A percentile compares a stretch with the other conserved stretches of the same genome.
phyloP scores from a whole-genome alignment of 2,113 vertebrate genomes.

The Petrocephalus zakoni region DNA sequence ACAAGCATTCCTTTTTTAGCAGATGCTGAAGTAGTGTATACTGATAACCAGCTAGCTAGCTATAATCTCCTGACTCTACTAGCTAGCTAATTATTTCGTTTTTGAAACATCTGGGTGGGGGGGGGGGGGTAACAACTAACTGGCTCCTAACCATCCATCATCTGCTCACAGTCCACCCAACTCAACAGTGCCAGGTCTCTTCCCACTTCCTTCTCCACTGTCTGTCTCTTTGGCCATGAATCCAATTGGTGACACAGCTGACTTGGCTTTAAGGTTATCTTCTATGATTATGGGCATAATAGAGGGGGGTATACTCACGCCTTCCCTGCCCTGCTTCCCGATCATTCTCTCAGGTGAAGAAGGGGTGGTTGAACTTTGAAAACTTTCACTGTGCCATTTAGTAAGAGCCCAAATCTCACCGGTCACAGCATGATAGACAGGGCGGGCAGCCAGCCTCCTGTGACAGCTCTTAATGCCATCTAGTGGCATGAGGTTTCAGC shows the following conservation, averaged over 20 bases:
- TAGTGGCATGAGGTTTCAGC: slow-evolving; percentile 25
- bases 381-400: neutral
- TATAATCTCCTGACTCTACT: no score
- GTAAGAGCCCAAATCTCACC: neutral
- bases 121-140: no score
- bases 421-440: neutral
- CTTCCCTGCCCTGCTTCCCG: neutral
- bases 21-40: no score
- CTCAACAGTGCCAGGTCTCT: neutral
- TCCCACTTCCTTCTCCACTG: neutral
- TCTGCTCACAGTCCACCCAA: no score
- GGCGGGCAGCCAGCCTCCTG: neutral
- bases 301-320: neutral
- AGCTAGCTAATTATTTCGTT: no score
- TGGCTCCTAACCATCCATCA: no score
- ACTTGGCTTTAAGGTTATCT: neutral
- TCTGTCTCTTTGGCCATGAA: neutral
- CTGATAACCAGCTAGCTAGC: no score
- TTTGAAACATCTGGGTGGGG: no score
- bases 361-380: neutral
- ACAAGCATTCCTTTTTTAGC: no score
- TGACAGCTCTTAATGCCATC: slow-evolving; percentile 20
- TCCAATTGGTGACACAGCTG: neutral
- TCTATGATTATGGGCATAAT: neutral
- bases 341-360: neutral